Evolutionary conservation across 2,113 vertebrate genomes (phyloP).

Genomic region (Platycercus adscitus): DNA sequence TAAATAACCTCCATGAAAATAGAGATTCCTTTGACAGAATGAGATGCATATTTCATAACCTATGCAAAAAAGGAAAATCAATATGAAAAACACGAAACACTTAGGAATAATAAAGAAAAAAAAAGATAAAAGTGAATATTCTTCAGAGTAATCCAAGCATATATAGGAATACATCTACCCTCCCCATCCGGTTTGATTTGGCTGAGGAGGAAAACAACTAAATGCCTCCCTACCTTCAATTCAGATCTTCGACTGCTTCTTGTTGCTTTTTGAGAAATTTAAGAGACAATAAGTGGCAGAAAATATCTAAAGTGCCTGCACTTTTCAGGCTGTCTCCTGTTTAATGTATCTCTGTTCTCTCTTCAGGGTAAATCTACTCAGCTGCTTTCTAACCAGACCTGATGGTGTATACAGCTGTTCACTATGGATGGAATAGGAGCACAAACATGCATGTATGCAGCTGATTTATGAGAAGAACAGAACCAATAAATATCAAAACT

Average conservation of each 20-base stretch:
- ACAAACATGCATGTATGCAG: background rate
- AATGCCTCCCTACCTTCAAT: background rate
- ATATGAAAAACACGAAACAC: background rate
- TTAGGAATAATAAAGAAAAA: background rate
- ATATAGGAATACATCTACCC: background rate
- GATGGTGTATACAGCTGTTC: background rate
- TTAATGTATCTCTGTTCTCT: background rate
- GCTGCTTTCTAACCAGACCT: background rate
- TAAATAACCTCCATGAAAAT: conserved; percentile 13
- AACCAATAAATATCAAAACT: background rate
- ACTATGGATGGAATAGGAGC: background rate
- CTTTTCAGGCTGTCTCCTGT: background rate
- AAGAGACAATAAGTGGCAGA: background rate
- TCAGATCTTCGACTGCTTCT: background rate
- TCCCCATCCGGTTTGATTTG: background rate
- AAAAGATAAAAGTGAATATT: background rate
- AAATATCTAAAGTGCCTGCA: background rate
- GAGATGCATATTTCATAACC: conserved; percentile 32
- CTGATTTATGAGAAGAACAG: background rate
- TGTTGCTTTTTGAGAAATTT: background rate
- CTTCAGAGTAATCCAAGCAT: background rate
- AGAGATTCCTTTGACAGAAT: conserved; percentile 17
- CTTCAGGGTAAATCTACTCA: background rate
- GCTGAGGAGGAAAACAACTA: background rate
- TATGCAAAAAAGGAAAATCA: conserved; percentile 27